Evolutionary conservation across 2,888 invertebrate species (phyloP), one percentile per base, ranked within the genome.

Genomic region (Diloba caeruleocephala): DNA sequence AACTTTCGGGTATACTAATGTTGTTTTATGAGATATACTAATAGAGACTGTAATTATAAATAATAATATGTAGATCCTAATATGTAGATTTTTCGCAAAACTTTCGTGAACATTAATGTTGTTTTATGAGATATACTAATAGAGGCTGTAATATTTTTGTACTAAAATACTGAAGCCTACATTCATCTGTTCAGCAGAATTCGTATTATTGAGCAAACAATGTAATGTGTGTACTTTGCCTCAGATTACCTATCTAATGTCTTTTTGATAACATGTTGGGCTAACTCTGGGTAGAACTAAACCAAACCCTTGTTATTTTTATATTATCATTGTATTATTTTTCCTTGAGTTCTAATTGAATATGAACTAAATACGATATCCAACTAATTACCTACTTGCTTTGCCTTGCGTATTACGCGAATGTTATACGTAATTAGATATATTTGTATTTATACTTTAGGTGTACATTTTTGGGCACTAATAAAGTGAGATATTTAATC

Each of bases 241-340:
- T 4, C 29, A 45, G 17, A 53, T 23, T 52, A 37, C 9, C n/a
- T 9, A 19, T n/a, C 28, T 38, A 37, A 57, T 57, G 19, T 28
- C 14, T 52, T 52, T 42, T 19, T 1, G 39, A 60, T 31, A 25
- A 19, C 37, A 34, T 52, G 7, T 34, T 26, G 25, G 25, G 9
- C 19, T 31, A 32, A 13, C 31, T 58, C 13, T 13, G 38, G n/a
- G 28, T n/a, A 33, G 29, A 46, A 46, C 42, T n/a, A 48, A 48
- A 46, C 46, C 42, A 21, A 42, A 48, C 13, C 15, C 42, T 64
- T 26, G 25, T 65, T 57, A 46, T 57, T 57, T 75, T 67, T 58
- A 51, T 55, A 52, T 9, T 12, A 57, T 32, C 37, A 21, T 44
- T 23, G 29, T 58, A 44, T 56, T 32, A 26, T 26, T 46, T 57